A percentile compares a stretch with the other conserved stretches of the same genome.
Conservation (phyloP, 2,888 invertebrate genomes). For the Lasioglossum vierecki region DNA sequence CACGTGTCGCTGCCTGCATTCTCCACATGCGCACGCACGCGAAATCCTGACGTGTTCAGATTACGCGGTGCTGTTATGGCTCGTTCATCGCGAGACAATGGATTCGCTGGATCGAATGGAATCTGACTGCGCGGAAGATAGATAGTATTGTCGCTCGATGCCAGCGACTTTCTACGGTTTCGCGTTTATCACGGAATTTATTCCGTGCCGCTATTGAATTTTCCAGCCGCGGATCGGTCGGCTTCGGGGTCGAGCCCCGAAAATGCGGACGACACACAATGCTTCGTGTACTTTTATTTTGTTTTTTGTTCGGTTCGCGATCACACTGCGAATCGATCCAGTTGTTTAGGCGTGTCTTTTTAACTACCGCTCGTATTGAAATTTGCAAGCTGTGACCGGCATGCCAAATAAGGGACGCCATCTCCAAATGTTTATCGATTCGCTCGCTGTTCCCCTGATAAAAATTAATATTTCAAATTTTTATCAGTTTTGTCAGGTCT, state of each 20-base stretch:
- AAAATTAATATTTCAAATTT: constrained; percentile 1
- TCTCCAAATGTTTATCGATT: neutral
- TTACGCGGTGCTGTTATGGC: constrained; percentile 65
- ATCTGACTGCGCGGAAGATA: constrained; percentile 69
- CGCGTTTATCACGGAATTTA: constrained; percentile 65
- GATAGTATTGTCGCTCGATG: constrained; percentile 64
- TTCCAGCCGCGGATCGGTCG: constrained; percentile 4
- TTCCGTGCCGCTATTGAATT: constrained; percentile 56
- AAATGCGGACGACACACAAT: constrained; percentile 37
- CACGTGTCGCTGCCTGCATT: neutral
- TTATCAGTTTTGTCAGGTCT: neutral
- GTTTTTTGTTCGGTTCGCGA: neutral
- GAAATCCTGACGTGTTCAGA: constrained; percentile 67
- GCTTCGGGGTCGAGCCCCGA: constrained; percentile 40
- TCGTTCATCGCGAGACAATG: constrained; percentile 68
- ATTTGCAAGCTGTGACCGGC: neutral
- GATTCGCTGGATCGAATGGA: constrained; percentile 72
- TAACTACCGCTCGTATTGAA: neutral
- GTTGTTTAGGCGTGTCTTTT: constrained; percentile 7
- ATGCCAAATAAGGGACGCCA: neutral
- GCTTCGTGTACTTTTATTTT: neutral
- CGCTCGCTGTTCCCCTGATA: neutral
- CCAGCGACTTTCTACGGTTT: constrained; percentile 52
- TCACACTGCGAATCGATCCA: constrained; percentile 29
- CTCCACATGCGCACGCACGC: constrained; percentile 1